Evolutionary conservation across 2,113 vertebrate species (phyloP).

Genomic region (Salminus brasiliensis): DNA sequence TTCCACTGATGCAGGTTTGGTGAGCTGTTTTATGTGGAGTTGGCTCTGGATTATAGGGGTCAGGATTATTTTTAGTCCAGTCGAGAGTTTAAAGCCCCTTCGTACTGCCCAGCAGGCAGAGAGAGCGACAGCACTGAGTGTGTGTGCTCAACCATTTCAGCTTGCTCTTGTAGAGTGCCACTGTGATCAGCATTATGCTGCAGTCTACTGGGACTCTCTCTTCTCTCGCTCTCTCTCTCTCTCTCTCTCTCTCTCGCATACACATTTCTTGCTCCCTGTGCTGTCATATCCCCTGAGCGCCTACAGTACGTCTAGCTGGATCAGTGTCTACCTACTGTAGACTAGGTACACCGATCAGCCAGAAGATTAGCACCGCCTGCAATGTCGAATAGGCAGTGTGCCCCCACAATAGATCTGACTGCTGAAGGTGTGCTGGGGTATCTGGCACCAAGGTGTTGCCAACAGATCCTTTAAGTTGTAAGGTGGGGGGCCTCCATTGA

Average conservation of each 20-base stretch:
- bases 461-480: too few species aligned
- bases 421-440: too few species aligned
- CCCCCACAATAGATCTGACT: too few species aligned
- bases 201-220: not conserved
- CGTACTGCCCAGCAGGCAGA: not conserved
- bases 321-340: not conserved
- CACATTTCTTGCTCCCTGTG: too few species aligned
- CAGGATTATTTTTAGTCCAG: conserved; percentile 49
- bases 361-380: too few species aligned
- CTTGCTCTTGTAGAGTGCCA: conserved; percentile 3
- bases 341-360: too few species aligned
- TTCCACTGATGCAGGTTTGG: not conserved
- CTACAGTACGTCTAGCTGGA: too few species aligned
- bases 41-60: conserved; percentile 26
- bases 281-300: not conserved
- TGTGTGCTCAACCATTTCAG: not conserved
- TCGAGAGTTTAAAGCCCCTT: conserved; percentile 35
- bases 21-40: not conserved
- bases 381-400: too few species aligned
- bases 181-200: not conserved
- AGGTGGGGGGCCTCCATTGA: too few species aligned
- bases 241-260: too few species aligned
- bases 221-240: not conserved
- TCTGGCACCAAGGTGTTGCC: too few species aligned
- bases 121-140: not conserved